phyloP scores from a whole-genome alignment of 2,888 invertebrate species.

The Xestobium rufovillosum region DNA sequence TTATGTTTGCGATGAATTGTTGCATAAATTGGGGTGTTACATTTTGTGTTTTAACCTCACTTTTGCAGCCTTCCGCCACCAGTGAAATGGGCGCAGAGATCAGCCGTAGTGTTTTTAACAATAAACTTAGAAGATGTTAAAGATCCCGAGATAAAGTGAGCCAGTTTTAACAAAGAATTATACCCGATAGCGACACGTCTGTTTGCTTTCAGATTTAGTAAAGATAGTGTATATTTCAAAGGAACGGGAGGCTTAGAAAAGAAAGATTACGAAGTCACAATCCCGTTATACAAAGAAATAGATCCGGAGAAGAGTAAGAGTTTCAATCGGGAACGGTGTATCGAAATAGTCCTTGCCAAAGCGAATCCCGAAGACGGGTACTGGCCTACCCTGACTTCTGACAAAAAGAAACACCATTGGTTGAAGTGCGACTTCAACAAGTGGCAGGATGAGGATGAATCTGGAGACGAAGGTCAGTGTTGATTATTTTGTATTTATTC shows the following conservation, averaged over 20 bases:
- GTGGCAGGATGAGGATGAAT: constrained; percentile 96
- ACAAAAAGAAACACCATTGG: constrained; percentile 86
- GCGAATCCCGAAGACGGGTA: constrained; percentile 61
- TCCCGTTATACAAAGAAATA: constrained; percentile 77
- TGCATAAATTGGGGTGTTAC: too few relatives aligned
- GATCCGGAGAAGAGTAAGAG: constrained; percentile 69
- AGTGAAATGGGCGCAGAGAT: constrained; percentile 91
- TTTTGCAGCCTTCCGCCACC: constrained; percentile 63
- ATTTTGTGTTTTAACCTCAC: constrained; percentile 28
- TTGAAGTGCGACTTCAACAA: constrained; percentile 96
- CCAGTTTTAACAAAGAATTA: too few relatives aligned
- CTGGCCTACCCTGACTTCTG: constrained; percentile 84
- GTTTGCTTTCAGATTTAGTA: constrained; percentile 59
- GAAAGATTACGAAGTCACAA: constrained; percentile 79
- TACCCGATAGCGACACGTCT: too few relatives aligned
- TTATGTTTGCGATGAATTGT: too few relatives aligned
- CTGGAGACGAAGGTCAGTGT: constrained; percentile 65
- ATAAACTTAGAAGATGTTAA: constrained; percentile 86
- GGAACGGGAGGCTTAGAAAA: constrained; percentile 79
- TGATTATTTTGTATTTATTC: constrained; percentile 42
- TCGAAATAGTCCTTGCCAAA: constrained; percentile 68
- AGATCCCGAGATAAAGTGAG: constrained; percentile 72
- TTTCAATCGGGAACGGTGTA: constrained; percentile 65
- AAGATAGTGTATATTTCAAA: constrained; percentile 70
- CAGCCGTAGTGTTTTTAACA: constrained; percentile 74